Evolutionary conservation across 2,797 vertebrate species (phyloP).

Genomic region (Myripristis jacobus): DNA sequence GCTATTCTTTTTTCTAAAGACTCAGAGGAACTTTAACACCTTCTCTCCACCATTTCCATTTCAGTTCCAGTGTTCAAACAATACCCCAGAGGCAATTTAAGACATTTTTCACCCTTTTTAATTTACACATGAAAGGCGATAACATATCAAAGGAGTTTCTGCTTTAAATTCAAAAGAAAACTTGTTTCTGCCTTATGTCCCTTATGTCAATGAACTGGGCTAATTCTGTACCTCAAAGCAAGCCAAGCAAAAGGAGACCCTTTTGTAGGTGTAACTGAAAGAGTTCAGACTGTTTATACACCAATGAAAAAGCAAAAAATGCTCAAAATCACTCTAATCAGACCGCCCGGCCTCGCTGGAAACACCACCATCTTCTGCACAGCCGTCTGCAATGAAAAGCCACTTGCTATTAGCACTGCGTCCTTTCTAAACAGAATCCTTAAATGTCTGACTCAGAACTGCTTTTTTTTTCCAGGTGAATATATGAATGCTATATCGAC

Average conservation of each 20-base stretch:
- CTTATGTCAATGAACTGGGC: conserved; percentile 31
- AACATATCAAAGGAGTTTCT: conserved; percentile 65
- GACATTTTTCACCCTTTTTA: conserved; percentile 56
- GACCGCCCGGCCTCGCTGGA: not conserved
- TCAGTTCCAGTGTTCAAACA: conserved; percentile 64
- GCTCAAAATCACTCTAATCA: conserved; percentile 39
- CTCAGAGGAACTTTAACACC: conserved; percentile 56
- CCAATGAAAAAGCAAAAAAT: conserved; percentile 43
- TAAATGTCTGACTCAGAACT: conserved; percentile 22
- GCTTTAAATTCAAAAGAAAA: conserved; percentile 55
- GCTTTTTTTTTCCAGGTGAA: conserved; percentile 3
- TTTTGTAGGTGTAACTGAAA: conserved; percentile 44
- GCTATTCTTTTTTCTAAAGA: conserved; percentile 62
- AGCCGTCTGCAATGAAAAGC: no score
- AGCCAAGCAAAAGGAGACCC: conserved; percentile 24
- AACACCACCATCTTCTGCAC: not conserved
- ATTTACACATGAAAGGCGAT: conserved; percentile 75
- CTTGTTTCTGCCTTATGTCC: conserved; percentile 35
- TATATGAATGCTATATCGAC: no score
- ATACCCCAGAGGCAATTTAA: conserved; percentile 59
- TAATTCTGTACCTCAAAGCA: conserved; percentile 45
- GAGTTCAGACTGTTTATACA: conserved; percentile 44
- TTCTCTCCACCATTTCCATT: conserved; percentile 61
- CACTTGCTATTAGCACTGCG: not conserved
- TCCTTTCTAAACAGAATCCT: conserved; percentile 21